Evolutionary conservation across 2,888 invertebrate species (phyloP), one percentile per base, ranked within the genome.

Genomic region (Plagodis pulveraria): DNA sequence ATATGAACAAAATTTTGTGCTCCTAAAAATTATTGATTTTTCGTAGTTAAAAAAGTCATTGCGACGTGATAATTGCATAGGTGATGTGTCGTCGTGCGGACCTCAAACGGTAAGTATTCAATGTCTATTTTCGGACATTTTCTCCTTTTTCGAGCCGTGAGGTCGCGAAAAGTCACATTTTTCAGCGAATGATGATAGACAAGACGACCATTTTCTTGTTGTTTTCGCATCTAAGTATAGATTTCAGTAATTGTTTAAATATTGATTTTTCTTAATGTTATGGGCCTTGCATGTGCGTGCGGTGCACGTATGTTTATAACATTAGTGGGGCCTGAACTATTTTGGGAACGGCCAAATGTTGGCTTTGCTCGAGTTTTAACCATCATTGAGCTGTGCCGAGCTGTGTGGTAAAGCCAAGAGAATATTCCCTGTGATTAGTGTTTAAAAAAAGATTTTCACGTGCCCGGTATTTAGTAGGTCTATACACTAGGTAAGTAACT

Each of bases 11-110:
- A 79, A 80, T 84, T 80, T 83, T 78, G 86, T 85, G 80, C 86
- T 86, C 85, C 85, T 87, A 89, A 90, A 91, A 90, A 86, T 86
- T 92, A 93, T 92, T 92, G 92, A 92, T 92, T 90, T 91, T 91
- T 79, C 86, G 85, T 86, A 86, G 89, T 84, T 82, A 88, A 87
- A 89, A 84, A 86, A 88, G 83, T 81, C 78, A 84, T 71, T 71
- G 72, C 73, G 71, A 52, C 58, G 69, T 69, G 73, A 78, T 87
- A 87, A 87, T 89, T 87, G 88, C 83, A 87, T 83, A 82, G 78
- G 86, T 82, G 83, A 82, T 83, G 83, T 76, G 77, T 70, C 65
- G 74, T 69, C 77, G 75, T 64, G 69, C 76, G 79, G 80, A 71
- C 77, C 76, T 73, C 70, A 70, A 66, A 69, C 65, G 68, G 70